Evolutionary conservation across 2,113 vertebrate genomes (phyloP), one percentile per base, ranked within the genome.

Genomic region (Hystrix cristata): DNA sequence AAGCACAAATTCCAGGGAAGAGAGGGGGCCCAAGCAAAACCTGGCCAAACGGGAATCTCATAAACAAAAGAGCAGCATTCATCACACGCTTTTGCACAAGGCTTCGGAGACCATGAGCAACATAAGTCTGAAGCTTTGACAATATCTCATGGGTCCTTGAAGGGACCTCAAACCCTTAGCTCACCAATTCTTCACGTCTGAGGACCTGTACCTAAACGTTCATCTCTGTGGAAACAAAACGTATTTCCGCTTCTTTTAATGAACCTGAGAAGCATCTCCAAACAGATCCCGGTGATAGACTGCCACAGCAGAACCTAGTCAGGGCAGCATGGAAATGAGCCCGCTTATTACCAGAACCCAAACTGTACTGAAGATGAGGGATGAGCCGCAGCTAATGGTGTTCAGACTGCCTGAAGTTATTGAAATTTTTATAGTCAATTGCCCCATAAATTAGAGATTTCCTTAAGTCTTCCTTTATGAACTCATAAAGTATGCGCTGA

Each of bases 391-490:
- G 43, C 48, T 93, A 95, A 81, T 71, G 72, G 27, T 93, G 7
- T 72, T 65, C 78, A 80, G 59, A 53, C 29, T 67, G 9, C n/a
- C 60, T 94, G 79, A 87, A 81, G 86, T 90, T 95, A 93, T 57
- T 93, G 78, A 90, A 88, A 82, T 88, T 94, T 79, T 95, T 71
- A 62, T 55, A 79, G 69, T 81, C 71, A 93, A 11, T 90, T 43
- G 65, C 55, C 55, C 94, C 86, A 95, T 94, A 90, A 90, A 90
- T 95, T 92, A 86, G 51, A 95, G 82, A 31, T 9, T 69, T 92
- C 65, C 89, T 90, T 93, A 97, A 95, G 86, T 72, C 9, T 11
- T n/a, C n/a, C n/a, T 91, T 51, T 84, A 51, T 92, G 60, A 92
- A 34, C 34, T 78, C 69, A 84, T 78, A 92, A 95, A 96, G 60